A percentile compares a stretch with the other conserved stretches of the same genome.
These are phyloP conservation scores for Chionis minor DNA, from an alignment of 2,113 vertebrate genomes.

Conservation along the genomic window DNA sequence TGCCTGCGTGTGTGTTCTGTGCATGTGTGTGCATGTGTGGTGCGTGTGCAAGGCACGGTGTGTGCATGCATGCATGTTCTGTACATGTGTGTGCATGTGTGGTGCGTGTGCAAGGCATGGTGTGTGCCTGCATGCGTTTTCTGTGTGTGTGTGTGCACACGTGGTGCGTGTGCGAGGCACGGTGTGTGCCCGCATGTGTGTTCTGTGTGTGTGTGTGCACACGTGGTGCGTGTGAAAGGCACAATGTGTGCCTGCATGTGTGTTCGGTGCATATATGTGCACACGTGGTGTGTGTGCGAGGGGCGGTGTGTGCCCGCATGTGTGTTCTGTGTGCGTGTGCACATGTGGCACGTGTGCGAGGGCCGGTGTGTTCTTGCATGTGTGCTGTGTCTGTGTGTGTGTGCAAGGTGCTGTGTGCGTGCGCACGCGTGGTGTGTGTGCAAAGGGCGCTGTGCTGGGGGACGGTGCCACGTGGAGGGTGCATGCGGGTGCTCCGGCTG, in stretches of 20 bases:
- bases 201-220: not conserved
- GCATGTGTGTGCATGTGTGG: not conserved
- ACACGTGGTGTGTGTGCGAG: not conserved
- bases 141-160: too few species aligned
- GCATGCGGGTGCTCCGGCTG: not conserved
- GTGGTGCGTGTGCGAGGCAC: not conserved
- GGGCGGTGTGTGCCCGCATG: not conserved
- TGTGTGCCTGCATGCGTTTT: not conserved
- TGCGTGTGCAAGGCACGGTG: not conserved
- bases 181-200: not conserved
- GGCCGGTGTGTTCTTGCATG: not conserved
- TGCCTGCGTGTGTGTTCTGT: not conserved
- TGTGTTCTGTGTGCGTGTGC: not conserved
- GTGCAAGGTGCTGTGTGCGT: not conserved
- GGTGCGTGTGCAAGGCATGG: not conserved
- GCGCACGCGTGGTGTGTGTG: not conserved
- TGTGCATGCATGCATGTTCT: too few species aligned
- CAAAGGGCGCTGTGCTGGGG: accelerated
- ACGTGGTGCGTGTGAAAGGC: not conserved
- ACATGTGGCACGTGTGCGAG: not conserved
- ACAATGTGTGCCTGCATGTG: too few species aligned
- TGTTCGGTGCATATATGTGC: not conserved
- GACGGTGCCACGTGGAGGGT: not conserved
- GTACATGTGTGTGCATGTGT: not conserved
- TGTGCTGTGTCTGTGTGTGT: too few species aligned